Conservation (phyloP, 2,888 invertebrate genomes). For the Neuroscelio doddi region DNA sequence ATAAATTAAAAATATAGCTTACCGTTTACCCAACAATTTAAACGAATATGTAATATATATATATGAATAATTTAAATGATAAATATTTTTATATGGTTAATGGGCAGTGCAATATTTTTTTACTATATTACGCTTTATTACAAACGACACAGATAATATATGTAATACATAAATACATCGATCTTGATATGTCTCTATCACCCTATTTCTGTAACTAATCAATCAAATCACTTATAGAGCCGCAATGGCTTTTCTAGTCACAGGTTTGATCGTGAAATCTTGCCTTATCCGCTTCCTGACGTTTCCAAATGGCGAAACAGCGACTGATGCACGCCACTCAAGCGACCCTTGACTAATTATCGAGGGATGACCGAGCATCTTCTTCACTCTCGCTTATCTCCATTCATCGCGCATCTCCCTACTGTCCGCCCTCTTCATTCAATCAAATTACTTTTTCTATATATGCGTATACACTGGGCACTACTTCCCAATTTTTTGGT, state of each 20-base stretch:
- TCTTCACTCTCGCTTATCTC: constrained; percentile 66
- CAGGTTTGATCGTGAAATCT: constrained; percentile 24
- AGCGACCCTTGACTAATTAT: constrained; percentile 70
- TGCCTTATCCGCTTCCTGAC: constrained; percentile 46
- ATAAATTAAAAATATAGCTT: too few relatives aligned
- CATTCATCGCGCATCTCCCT: constrained; percentile 37
- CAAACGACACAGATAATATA: too few relatives aligned
- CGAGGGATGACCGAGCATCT: constrained; percentile 65
- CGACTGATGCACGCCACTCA: constrained; percentile 49
- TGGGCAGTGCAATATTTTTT: too few relatives aligned
- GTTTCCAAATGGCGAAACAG: constrained; percentile 33
- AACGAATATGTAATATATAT: too few relatives aligned
- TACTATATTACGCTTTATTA: too few relatives aligned
- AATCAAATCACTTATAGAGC: constrained; percentile 39
- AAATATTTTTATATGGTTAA: too few relatives aligned
- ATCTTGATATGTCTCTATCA: constrained; percentile 17
- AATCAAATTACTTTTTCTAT: constrained; percentile 70
- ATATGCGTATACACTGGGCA: constrained; percentile 56
- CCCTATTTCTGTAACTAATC: constrained; percentile 36
- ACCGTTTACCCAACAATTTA: too few relatives aligned
- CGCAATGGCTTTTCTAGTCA: constrained; percentile 25
- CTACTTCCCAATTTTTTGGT: constrained; percentile 42
- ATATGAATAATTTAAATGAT: too few relatives aligned
- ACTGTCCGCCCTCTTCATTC: constrained; percentile 54
- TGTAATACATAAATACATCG: constrained; percentile 21